These are phyloP conservation scores for Notodonta ziczac DNA, from an alignment of 2,888 invertebrate genomes.

Conservation along the genomic window DNA sequence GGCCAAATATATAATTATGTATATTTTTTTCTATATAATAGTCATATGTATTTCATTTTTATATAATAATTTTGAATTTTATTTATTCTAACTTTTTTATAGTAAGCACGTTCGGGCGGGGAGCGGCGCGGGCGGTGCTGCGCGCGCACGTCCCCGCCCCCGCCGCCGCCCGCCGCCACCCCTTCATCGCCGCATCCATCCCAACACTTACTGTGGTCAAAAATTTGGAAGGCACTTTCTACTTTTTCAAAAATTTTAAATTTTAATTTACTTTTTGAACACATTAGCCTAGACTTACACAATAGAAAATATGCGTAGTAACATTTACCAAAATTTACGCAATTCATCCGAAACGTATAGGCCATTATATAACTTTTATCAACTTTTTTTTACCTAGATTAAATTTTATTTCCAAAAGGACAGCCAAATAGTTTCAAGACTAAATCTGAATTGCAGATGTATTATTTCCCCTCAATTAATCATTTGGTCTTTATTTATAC, in stretches of 20 bases:
- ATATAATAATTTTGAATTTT: slow-evolving; percentile 85
- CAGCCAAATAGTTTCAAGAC: slow-evolving; percentile 82
- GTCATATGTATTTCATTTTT: slow-evolving; percentile 82
- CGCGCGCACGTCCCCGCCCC: slow-evolving; percentile 35
- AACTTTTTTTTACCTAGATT: slow-evolving; percentile 69
- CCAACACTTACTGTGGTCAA: slow-evolving; percentile 86
- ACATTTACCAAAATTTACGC: slow-evolving; percentile 84
- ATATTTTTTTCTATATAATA: slow-evolving; percentile 83
- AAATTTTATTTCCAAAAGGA: slow-evolving; percentile 81
- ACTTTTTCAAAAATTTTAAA: slow-evolving; percentile 86
- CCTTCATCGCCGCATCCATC: slow-evolving; percentile 81
- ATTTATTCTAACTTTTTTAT: slow-evolving; percentile 79
- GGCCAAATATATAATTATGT: slow-evolving; percentile 82
- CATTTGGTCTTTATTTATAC: slow-evolving; percentile 81
- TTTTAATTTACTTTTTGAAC: slow-evolving; percentile 87
- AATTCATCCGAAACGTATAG: slow-evolving; percentile 82
- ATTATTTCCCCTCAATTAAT: slow-evolving; percentile 57
- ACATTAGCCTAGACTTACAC: slow-evolving; percentile 89
- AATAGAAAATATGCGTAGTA: slow-evolving; percentile 85
- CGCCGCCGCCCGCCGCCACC: slow-evolving; percentile 48
- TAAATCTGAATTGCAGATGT: slow-evolving; percentile 78
- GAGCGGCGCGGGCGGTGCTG: slow-evolving; percentile 19
- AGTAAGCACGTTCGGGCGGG: slow-evolving; percentile 73
- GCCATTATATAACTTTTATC: slow-evolving; percentile 74
- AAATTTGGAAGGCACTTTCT: slow-evolving; percentile 93